These are phyloP conservation scores for Eristalis pertinax DNA, from an alignment of 2,888 invertebrate species.

Conservation along the genomic window DNA sequence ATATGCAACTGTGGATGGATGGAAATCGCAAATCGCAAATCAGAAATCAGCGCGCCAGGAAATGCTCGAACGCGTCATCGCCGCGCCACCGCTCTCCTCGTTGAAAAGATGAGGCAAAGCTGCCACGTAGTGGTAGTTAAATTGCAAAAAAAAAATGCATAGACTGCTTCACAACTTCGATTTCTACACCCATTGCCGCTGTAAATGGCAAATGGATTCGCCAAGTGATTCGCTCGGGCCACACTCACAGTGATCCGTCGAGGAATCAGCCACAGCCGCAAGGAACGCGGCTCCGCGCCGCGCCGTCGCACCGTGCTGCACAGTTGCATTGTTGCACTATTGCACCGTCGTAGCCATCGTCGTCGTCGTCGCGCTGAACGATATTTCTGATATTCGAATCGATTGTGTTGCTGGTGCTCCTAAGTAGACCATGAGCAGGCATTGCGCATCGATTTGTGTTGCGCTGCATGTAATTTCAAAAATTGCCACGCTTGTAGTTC, in stretches of 20 bases:
- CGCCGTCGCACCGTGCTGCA: neutral
- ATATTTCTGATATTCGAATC: constrained; percentile 59
- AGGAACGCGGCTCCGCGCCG: neutral
- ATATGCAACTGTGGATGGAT: constrained; percentile 46
- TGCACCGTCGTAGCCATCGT: no score
- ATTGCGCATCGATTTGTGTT: constrained; percentile 71
- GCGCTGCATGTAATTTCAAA: constrained; percentile 69
- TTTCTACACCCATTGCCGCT: constrained; percentile 54
- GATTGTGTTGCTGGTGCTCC: constrained; percentile 36
- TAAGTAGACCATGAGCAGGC: constrained; percentile 60
- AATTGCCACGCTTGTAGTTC: constrained; percentile 70
- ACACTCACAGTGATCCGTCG: neutral
- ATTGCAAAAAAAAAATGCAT: constrained; percentile 36
- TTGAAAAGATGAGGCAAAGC: constrained; percentile 67
- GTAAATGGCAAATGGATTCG: constrained; percentile 53
- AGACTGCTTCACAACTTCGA: constrained; percentile 56
- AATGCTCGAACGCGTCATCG: constrained; percentile 38
- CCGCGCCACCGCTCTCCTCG: constrained; percentile 8
- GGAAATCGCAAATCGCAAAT: neutral
- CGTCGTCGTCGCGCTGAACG: no score
- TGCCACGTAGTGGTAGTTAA: constrained; percentile 44
- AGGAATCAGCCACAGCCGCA: constrained; percentile 4
- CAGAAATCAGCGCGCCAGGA: constrained; percentile 46
- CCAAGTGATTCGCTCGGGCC: constrained; percentile 17
- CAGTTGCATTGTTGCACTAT: no score